These are phyloP conservation scores for Periophthalmus magnuspinnatus DNA, from an alignment of 2,797 vertebrate species.

Conservation along the genomic window DNA sequence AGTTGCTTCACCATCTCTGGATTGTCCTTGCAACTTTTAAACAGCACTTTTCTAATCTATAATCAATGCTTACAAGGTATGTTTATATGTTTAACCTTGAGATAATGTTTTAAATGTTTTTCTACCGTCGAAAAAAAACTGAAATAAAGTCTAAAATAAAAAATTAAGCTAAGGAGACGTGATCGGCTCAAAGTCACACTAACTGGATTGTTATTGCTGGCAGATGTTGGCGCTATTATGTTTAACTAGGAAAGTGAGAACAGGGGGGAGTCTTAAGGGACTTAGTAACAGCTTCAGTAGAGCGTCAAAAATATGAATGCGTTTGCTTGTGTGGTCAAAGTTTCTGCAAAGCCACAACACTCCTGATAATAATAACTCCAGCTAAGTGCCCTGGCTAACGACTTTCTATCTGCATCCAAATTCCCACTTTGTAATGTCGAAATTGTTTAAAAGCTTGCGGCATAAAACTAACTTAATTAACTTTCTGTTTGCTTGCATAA, in stretches of 20 bases:
- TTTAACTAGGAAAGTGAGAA: conserved; percentile 3
- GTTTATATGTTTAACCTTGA: neutral
- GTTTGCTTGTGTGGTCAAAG: neutral
- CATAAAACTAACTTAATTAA: neutral
- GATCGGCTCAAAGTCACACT: conserved; percentile 1
- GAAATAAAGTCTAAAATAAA: neutral
- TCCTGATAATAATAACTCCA: neutral
- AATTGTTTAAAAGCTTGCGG: neutral
- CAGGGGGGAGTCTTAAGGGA: neutral
- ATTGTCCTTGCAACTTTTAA: too few species aligned
- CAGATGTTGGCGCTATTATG: neutral
- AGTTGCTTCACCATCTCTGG: too few species aligned
- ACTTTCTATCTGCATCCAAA: neutral
- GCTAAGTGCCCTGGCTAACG: neutral
- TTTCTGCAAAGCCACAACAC: neutral
- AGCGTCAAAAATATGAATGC: neutral
- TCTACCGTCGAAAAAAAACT: neutral
- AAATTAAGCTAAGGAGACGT: neutral
- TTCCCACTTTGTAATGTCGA: neutral
- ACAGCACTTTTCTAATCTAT: too few species aligned
- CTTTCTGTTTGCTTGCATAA: neutral
- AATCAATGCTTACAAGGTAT: too few species aligned
- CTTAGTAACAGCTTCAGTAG: neutral
- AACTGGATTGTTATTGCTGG: neutral
- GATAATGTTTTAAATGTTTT: neutral